Base-by-base conservation (phyloP, 2,113 vertebrate genomes). In the Melanerpes aurifrons region DNA sequence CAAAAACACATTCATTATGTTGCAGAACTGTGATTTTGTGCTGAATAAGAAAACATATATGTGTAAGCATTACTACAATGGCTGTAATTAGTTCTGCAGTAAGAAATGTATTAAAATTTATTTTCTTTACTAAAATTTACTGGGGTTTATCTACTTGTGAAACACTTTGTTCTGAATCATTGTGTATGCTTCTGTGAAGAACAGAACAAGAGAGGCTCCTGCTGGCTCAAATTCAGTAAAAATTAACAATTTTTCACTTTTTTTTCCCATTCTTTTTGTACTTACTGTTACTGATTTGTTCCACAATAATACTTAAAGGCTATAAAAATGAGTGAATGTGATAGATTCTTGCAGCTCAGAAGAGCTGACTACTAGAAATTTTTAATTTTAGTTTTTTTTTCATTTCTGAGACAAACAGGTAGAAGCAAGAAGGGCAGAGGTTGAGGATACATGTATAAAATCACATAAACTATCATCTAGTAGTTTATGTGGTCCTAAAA, bases 181-280 rank as follows among this genome's bases (percentile, higher is more conserved):
- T 77, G 15, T n/a, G 6, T 72, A 26, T 69, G 40, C 19, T 89
- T 69, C 66, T 79, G 37, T 40, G 61, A 92, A 73, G 61, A 82
- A 80, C 73, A 95, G 95, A 93, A 56, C 91, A 94, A 96, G 90
- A 92, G 93, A 92, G 95, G 96, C 77, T 95, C 96, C 97, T 96
- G 82, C 93, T 95, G 95, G 93, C 43, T 90, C 56, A 75, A 80
- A 61, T 19, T 54, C 53, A 61, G 24, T 11, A 81, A n/a, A 68
- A 70, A 75, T n/a, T 48, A 84, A 56, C 10, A 76, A 12, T 3
- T 58, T 68, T 74, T 53, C 63, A 47, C 28, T 12, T 68, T 73
- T 25, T 89, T 90, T 79, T 48, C 21, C 21, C 8, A 1, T 80
- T 81, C 15, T 56, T 48, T 93, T 32, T 58, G 24, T 43, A 40